Percentiles rank a stretch among this genome's conserved stretches.
phyloP scores from a whole-genome alignment of 2,113 vertebrate species.

The Heliornis fulica region DNA sequence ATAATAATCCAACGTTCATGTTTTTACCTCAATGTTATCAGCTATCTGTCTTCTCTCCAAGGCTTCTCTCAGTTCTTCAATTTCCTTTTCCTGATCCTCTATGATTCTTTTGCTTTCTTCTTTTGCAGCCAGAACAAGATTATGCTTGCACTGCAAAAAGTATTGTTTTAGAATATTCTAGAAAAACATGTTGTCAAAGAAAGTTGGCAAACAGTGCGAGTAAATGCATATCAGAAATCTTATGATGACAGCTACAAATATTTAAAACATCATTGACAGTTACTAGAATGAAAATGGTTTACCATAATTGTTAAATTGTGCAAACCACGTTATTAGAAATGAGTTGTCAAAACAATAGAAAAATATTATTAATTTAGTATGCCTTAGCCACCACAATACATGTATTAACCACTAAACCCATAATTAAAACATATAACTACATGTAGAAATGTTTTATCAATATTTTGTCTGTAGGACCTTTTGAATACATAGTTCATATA shows the following conservation, averaged over 20 bases:
- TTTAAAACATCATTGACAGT: neutral
- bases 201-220: neutral
- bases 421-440: neutral
- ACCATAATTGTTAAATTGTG: neutral
- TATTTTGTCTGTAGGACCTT: neutral
- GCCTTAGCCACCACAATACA: neutral
- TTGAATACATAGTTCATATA: neutral
- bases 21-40: conserved; percentile 86
- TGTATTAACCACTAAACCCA: neutral
- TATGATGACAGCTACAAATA: neutral
- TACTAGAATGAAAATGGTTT: neutral
- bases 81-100: conserved; percentile 75
- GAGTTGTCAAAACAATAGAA: neutral
- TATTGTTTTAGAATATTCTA: neutral
- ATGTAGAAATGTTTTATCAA: neutral
- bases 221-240: neutral
- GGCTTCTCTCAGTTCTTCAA: conserved; percentile 80
- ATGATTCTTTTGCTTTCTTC: conserved; percentile 76
- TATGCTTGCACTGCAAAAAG: conserved; percentile 81
- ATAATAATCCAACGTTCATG: neutral
- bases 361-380: neutral
- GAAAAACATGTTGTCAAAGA: neutral
- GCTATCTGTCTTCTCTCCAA: conserved; percentile 78
- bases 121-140: conserved; percentile 74
- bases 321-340: neutral